A percentile compares a stretch with the other conserved stretches of the same genome.
Conservation (phyloP, 2,113 vertebrate species). For the Thermophis baileyi region DNA sequence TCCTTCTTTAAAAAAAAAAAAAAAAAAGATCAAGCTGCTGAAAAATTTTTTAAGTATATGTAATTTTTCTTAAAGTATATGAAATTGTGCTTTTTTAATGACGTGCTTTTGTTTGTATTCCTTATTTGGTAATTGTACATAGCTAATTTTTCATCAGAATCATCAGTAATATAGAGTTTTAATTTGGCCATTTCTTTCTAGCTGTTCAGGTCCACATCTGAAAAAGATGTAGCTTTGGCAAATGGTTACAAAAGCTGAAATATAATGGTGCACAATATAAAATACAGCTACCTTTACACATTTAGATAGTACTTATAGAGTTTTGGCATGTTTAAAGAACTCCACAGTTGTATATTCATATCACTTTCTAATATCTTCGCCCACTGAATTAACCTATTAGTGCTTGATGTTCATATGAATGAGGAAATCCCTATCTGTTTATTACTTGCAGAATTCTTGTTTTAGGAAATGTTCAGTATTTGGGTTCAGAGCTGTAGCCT, state of each 20-base stretch:
- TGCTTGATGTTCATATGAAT: not conserved
- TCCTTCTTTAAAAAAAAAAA: not conserved
- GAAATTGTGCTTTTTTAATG: not conserved
- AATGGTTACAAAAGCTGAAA: not conserved
- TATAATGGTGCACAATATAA: not conserved
- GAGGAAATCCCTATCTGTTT: not conserved
- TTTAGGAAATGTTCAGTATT: not conserved
- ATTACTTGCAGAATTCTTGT: not conserved
- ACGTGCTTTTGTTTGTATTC: not conserved
- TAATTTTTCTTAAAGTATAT: not conserved
- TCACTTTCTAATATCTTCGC: not conserved
- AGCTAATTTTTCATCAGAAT: not conserved
- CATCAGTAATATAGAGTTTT: not conserved
- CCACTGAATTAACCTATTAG: not conserved
- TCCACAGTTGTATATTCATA: not conserved
- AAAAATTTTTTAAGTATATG: no score
- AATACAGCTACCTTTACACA: not conserved
- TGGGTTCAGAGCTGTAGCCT: not conserved
- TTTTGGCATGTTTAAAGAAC: not conserved
- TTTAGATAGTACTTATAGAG: not conserved
- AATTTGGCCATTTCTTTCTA: not conserved
- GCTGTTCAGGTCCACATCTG: not conserved
- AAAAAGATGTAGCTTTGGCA: not conserved
- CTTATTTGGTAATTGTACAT: not conserved
- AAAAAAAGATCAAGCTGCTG: not conserved